A percentile compares a stretch with the other conserved stretches of the same genome.
phyloP scores from a whole-genome alignment of 1,140 invertebrate species.

The Brachionus paranguensis region DNA sequence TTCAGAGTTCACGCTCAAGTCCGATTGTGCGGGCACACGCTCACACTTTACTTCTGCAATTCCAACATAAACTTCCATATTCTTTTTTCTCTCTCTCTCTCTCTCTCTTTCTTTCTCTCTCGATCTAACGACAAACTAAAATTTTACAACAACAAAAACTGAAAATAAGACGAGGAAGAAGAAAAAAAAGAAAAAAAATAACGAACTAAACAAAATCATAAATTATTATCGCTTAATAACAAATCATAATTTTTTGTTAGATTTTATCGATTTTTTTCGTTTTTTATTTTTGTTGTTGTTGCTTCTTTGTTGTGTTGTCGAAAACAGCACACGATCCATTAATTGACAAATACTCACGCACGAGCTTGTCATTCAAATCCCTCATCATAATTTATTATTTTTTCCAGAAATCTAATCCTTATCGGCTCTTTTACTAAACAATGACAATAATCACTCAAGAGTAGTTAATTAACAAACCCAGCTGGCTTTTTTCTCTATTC shows the following conservation, averaged over 20 bases:
- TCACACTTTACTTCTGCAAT: neutral
- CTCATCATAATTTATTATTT: slow-evolving; percentile 26
- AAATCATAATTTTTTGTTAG: slow-evolving; percentile 21
- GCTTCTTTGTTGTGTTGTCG: neutral
- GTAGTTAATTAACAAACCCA: slow-evolving; percentile 32
- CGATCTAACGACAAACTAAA: neutral
- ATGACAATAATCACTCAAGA: slow-evolving; percentile 32
- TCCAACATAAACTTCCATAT: neutral
- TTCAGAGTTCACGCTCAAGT: neutral
- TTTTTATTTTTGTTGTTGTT: neutral
- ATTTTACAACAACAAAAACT: neutral
- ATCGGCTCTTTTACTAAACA: slow-evolving; percentile 29
- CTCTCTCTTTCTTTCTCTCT: neutral
- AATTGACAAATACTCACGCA: slow-evolving; percentile 29
- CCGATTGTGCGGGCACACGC: neutral
- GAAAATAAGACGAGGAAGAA: slow-evolving; percentile 33
- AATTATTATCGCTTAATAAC: slow-evolving; percentile 32
- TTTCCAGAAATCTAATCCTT: slow-evolving; percentile 23
- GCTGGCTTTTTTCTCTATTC: slow-evolving; percentile 11
- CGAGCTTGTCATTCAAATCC: slow-evolving; percentile 11
- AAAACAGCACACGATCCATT: slow-evolving; percentile 15
- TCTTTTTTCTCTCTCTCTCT: neutral
- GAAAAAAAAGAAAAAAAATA: neutral
- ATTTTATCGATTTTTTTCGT: slow-evolving; percentile 18
- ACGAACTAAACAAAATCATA: slow-evolving; percentile 5